Evolutionary conservation across 2,797 vertebrate genomes (phyloP).

Genomic region (Gallinago nigripennis): DNA sequence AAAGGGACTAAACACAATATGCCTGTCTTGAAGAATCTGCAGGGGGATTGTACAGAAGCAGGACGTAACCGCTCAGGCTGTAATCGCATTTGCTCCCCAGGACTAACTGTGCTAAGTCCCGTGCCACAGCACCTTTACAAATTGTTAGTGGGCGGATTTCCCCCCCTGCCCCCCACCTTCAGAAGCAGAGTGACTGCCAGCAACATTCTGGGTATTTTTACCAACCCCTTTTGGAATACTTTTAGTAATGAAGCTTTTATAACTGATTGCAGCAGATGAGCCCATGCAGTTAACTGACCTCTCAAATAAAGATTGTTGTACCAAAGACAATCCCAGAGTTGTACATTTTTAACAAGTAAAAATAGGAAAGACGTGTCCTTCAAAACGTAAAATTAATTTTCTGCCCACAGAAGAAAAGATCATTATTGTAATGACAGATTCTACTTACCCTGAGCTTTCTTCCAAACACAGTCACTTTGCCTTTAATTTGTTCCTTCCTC

Average conservation of each 20-base stretch:
- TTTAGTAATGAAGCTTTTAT: not conserved
- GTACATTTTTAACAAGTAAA: not conserved
- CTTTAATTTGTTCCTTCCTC: conserved; percentile 97
- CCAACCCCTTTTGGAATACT: not conserved
- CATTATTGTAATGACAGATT: not conserved
- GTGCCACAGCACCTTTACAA: not conserved
- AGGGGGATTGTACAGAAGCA: not conserved
- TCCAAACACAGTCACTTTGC: conserved; percentile 96
- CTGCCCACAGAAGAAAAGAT: not conserved
- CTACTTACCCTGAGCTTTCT: conserved; percentile 94
- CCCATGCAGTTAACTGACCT: not conserved
- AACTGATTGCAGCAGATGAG: not conserved
- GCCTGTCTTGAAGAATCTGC: not conserved
- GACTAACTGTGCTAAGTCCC: not conserved
- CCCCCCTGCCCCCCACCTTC: not conserved
- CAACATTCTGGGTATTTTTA: not conserved
- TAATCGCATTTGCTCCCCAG: not conserved
- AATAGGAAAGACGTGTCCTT: not conserved
- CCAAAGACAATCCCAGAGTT: not conserved
- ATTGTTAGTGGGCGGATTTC: not conserved
- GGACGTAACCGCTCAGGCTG: not conserved
- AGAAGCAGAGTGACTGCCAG: not conserved
- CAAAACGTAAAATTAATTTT: not conserved
- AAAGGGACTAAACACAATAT: conserved; percentile 30
- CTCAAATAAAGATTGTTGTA: not conserved